Conservation (phyloP, 2,113 vertebrate species). For the Pygoscelis antarcticus region DNA sequence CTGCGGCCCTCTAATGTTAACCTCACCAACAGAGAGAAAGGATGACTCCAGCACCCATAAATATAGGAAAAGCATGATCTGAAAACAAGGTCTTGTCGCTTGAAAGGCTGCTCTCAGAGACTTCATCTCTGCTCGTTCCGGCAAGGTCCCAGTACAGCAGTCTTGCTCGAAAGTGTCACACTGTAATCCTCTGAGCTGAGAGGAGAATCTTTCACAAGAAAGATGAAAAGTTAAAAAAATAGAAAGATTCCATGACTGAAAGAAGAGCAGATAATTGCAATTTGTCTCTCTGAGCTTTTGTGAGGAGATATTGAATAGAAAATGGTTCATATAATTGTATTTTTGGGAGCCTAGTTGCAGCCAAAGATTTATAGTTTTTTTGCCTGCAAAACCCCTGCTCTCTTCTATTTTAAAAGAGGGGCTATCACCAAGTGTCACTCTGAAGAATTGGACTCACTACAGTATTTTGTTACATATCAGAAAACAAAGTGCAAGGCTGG, state of each 20-base stretch:
- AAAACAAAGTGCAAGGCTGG: conserved; percentile 46
- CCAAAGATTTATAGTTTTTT: conserved; percentile 63
- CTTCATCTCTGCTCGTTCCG: background rate
- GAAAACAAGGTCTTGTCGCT: background rate
- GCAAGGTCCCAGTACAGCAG: background rate
- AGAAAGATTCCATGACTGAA: conserved; percentile 6
- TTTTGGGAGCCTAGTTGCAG: conserved; percentile 54
- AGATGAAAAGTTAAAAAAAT: background rate
- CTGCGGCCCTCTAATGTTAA: background rate
- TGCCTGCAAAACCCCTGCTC: conserved; percentile 46
- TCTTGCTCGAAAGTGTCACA: background rate
- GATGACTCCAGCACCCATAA: background rate
- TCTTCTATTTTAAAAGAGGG: conserved; percentile 72
- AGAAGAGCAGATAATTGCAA: conserved; percentile 37
- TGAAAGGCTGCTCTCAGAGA: background rate
- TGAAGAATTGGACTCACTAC: conserved; percentile 74
- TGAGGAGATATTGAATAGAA: conserved; percentile 62
- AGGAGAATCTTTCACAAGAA: background rate
- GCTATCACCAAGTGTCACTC: conserved; percentile 75
- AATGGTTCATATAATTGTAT: conserved; percentile 64
- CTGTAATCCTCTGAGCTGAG: background rate
- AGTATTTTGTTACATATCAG: conserved; percentile 77
- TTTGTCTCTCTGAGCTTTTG: conserved; percentile 52
- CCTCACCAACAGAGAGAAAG: background rate
- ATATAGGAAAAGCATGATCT: background rate